Base-by-base conservation (phyloP, 2,797 vertebrate species). In the Scleropages formosus region DNA sequence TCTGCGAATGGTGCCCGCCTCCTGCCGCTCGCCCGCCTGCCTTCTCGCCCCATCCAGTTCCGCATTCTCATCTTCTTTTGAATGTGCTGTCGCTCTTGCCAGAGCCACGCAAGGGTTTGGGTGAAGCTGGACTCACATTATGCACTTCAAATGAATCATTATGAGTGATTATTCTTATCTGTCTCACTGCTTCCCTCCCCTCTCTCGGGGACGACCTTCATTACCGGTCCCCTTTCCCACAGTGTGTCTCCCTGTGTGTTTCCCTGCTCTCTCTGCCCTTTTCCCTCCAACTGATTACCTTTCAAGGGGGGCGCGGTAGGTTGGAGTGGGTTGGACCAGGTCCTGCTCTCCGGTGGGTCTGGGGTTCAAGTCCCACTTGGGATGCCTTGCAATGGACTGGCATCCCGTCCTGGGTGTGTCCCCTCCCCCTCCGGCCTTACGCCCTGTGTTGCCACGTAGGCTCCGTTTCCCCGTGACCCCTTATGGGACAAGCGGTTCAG, bases 51-150 rank as follows among this genome's bases (percentile, higher is more conserved):
- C 18, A 4, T 4, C 59, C 24, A 12, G 20, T 22, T 49, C 65
- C 39, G 49, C 46, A 47, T 68, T 46, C n/a, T 47, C 24, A 68
- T 49, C 65, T 68, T 10, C 20, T 51, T 51, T 49, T 12, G 13
- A 49, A n/a, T n/a, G n/a, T n/a, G 39, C 13, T 67, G 44, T n/a
- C 20, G 11, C 16, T 15, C 65, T 20, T 44, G 65, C 66, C 20
- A 24, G 68, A 68, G 44, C 66, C 24, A 47, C 51, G 15, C 51
- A 49, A 68, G 39, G 68, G n/a, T n/a, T n/a, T n/a, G n/a, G n/a
- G 68, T 49, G 24, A 46, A 9, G 66, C 46, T 22, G n/a, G 66
- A 16, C 66, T 15, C 27, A 39, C 27, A 11, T 8, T 27, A 8
- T 49, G 44, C 46, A 24, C 49, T 68, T 39, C 49, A n/a, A 47